phyloP scores from a whole-genome alignment of 2,797 vertebrate species.

The Lerista edwardsae region DNA sequence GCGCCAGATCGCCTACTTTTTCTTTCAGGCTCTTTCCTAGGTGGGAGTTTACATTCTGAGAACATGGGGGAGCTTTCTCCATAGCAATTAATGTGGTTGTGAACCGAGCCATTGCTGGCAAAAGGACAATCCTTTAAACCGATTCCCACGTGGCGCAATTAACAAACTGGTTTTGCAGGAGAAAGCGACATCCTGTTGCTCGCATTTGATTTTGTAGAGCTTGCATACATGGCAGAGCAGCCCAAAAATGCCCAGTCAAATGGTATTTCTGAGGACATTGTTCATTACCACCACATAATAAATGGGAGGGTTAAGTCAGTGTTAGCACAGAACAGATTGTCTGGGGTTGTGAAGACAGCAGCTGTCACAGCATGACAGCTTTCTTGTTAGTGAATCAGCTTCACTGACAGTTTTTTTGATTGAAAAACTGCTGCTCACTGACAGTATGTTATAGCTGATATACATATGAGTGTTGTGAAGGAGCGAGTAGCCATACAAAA shows the following conservation, averaged over 20 bases:
- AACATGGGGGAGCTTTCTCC: neutral
- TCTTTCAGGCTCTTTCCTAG: neutral
- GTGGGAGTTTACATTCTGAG: neutral
- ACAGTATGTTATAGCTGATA: conserved; percentile 71
- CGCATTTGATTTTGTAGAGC: conserved; percentile 32
- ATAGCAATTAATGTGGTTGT: neutral
- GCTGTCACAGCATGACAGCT: conserved; percentile 80
- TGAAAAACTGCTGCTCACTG: conserved; percentile 79
- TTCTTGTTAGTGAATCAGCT: conserved; percentile 79
- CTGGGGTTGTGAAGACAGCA: conserved; percentile 78
- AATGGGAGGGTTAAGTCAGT: conserved; percentile 75
- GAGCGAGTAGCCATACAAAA: conserved; percentile 51
- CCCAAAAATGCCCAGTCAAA: conserved; percentile 64
- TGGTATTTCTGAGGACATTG: conserved; percentile 61
- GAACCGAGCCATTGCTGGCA: neutral
- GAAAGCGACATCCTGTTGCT: conserved; percentile 32
- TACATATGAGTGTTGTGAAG: conserved; percentile 71
- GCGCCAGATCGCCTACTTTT: neutral
- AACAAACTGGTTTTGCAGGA: conserved; percentile 24
- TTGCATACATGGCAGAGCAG: conserved; percentile 28
- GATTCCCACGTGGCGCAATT: conserved; percentile 26
- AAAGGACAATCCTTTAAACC: neutral
- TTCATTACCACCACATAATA: conserved; percentile 75
- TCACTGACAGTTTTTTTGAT: conserved; percentile 79
- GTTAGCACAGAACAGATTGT: conserved; percentile 78